These are phyloP conservation scores for Drosophila asahinai DNA, from an alignment of 1,140 invertebrate species.

Conservation along the genomic window DNA sequence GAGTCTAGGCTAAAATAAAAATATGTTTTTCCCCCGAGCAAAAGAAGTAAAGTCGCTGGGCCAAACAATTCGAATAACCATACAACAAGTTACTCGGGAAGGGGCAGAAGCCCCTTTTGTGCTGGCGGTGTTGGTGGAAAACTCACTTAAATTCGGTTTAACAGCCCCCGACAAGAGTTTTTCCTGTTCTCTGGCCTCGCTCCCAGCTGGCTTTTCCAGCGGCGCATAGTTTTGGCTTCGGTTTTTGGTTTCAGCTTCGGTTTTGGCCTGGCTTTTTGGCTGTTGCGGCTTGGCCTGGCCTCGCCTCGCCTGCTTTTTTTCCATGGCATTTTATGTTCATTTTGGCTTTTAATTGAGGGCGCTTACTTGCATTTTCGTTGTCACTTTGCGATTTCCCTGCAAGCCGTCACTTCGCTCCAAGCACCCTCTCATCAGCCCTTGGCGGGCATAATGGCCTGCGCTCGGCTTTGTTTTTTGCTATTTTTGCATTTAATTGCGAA, in stretches of 20 bases:
- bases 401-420: constrained; percentile 26
- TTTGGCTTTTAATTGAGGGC: constrained; percentile 77
- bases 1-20: constrained; percentile 17
- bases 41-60: background rate
- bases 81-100: constrained; percentile 22
- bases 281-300: constrained; percentile 53
- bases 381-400: constrained; percentile 67
- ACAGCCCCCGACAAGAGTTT: constrained; percentile 45
- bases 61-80: constrained; percentile 45
- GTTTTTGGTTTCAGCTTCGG: constrained; percentile 48
- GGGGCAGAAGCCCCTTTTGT: background rate
- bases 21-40: constrained; percentile 25
- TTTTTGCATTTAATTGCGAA: constrained; percentile 81
- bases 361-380: constrained; percentile 82
- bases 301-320: constrained; percentile 30
- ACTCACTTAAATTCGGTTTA: constrained; percentile 66
- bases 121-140: constrained; percentile 4
- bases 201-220: constrained; percentile 36
- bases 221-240: constrained; percentile 51
- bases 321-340: constrained; percentile 70
- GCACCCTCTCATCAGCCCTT: background rate
- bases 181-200: constrained; percentile 9
- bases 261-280: constrained; percentile 55
- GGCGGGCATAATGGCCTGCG: constrained; percentile 33
- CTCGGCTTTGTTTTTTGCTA: constrained; percentile 53